Evolutionary conservation across 92 coral and sea anemone genomes (phyloP).

Genomic region (Ricordea florida): DNA sequence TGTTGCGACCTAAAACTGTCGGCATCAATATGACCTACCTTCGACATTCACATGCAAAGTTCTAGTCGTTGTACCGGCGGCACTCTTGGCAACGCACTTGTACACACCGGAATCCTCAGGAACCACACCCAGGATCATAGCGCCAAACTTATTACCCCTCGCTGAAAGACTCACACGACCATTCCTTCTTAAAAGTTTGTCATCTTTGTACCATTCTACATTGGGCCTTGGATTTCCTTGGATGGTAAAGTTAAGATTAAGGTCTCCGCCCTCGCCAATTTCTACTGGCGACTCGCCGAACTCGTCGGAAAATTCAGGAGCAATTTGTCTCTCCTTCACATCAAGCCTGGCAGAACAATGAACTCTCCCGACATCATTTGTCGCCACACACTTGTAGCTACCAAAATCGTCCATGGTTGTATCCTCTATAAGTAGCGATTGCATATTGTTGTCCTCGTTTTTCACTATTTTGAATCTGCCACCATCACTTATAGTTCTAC

Average conservation of each 20-base stretch:
- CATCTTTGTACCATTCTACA: conserved; percentile 94
- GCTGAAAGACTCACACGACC: conserved; percentile 69
- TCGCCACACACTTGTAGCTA: conserved; percentile 81
- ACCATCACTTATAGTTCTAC: conserved; percentile 57
- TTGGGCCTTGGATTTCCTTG: conserved; percentile 90
- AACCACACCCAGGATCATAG: conserved; percentile 57
- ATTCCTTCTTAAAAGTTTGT: conserved; percentile 71
- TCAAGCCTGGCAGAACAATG: conserved; percentile 85
- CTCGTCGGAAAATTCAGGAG: conserved; percentile 79
- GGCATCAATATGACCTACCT: conserved; percentile 72
- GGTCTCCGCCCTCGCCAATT: conserved; percentile 82
- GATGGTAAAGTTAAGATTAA: conserved; percentile 69
- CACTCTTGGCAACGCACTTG: conserved; percentile 90
- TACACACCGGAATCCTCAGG: conserved; percentile 89
- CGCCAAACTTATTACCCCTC: conserved; percentile 66
- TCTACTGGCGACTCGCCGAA: conserved; percentile 69
- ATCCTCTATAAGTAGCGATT: conserved; percentile 56
- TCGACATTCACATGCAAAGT: conserved; percentile 82
- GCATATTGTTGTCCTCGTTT: conserved; percentile 40
- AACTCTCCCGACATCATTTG: conserved; percentile 81
- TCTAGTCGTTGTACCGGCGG: conserved; percentile 78
- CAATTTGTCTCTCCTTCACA: conserved; percentile 71
- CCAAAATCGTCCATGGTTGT: conserved; percentile 75
- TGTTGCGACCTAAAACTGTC: too few species aligned
- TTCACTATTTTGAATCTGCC: conserved; percentile 57